phyloP scores from a whole-genome alignment of 1,140 invertebrate genomes.

The Papilio polyxenes region DNA sequence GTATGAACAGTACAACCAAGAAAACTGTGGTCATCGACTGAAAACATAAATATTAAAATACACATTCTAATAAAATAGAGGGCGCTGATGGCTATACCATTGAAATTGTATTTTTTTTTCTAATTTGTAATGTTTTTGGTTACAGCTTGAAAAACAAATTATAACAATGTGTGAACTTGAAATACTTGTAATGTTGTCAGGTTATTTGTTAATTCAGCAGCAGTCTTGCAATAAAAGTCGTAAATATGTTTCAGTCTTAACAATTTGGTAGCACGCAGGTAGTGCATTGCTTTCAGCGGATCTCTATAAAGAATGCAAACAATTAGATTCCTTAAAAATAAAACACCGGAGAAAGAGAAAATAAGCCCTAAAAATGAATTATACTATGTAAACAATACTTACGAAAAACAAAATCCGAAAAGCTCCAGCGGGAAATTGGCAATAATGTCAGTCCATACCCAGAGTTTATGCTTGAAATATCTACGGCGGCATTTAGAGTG shows the following conservation, averaged over 20 bases:
- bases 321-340: not conserved
- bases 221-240: slow-evolving; percentile 69
- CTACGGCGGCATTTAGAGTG: slow-evolving; percentile 59
- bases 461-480: slow-evolving; percentile 67
- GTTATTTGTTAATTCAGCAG: slow-evolving; percentile 72
- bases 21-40: slow-evolving; percentile 66
- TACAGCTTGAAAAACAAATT: too few species aligned
- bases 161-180: slow-evolving; percentile 1
- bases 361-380: slow-evolving; percentile 30
- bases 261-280: slow-evolving; percentile 66
- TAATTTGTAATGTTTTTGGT: too few species aligned
- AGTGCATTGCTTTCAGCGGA: slow-evolving; percentile 59
- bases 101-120: too few species aligned
- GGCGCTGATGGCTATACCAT: too few species aligned
- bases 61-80: not conserved
- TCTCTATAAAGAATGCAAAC: slow-evolving; percentile 47
- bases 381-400: slow-evolving; percentile 39
- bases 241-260: slow-evolving; percentile 71
- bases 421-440: slow-evolving; percentile 66
- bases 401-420: slow-evolving; percentile 67
- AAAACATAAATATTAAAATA: slow-evolving; percentile 41
- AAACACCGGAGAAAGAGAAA: slow-evolving; percentile 19
- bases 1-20: slow-evolving; percentile 60
- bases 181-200: slow-evolving; percentile 69
- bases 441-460: slow-evolving; percentile 64